Percentiles rank a stretch among this genome's conserved stretches.
phyloP scores from a whole-genome alignment of 2,888 invertebrate species.

The Sericinus montela region DNA sequence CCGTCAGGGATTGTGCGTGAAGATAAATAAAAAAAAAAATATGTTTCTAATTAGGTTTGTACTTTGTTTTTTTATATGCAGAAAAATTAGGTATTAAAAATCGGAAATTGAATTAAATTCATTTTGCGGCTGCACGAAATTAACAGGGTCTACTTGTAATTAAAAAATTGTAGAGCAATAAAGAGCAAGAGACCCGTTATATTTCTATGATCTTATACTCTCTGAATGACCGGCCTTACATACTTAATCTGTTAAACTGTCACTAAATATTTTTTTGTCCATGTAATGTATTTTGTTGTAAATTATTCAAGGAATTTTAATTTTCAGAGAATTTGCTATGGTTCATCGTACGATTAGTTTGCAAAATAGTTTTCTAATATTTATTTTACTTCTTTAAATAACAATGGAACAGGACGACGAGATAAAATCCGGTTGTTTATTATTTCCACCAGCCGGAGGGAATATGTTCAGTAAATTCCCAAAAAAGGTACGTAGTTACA shows the following conservation, averaged over 20 bases:
- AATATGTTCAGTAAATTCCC: slow-evolving; percentile 86
- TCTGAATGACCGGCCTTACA: too few relatives aligned
- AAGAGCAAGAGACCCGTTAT: too few relatives aligned
- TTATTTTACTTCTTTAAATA: slow-evolving; percentile 1
- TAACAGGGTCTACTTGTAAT: too few relatives aligned
- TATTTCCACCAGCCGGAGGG: slow-evolving; percentile 84
- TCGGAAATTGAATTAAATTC: too few relatives aligned
- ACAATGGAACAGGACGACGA: slow-evolving; percentile 87
- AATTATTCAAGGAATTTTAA: slow-evolving; percentile 9
- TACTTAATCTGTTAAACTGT: not conserved
- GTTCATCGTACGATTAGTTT: slow-evolving; percentile 22
- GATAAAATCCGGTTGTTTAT: slow-evolving; percentile 86
- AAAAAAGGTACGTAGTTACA: slow-evolving; percentile 81
- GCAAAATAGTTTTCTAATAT: not conserved
- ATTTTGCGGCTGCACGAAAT: too few relatives aligned
- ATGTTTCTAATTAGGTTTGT: too few relatives aligned
- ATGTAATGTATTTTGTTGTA: slow-evolving; percentile 14
- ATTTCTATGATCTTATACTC: too few relatives aligned
- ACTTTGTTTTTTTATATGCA: too few relatives aligned
- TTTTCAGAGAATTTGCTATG: slow-evolving; percentile 26
- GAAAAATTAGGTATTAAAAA: too few relatives aligned
- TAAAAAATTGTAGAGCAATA: too few relatives aligned
- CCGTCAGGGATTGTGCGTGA: too few relatives aligned
- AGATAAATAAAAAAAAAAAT: too few relatives aligned
- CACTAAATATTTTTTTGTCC: slow-evolving; percentile 13